A percentile compares a stretch with the other conserved stretches of the same genome.
Conservation (phyloP, 30 jellyfish, hydroid and myxozoan species). For the Hydractinia echinata region DNA sequence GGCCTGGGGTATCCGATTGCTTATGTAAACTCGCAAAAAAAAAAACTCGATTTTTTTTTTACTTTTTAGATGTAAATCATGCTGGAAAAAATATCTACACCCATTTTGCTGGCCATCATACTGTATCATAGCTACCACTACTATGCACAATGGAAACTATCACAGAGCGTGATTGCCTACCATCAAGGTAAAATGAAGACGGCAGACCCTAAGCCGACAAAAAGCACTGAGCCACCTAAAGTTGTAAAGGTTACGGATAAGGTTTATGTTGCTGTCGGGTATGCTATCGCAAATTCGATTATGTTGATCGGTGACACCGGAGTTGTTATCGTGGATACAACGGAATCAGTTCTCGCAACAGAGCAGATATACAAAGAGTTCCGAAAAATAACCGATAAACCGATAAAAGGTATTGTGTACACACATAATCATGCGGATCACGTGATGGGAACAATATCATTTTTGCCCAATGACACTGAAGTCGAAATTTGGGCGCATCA, state of each 20-base stretch:
- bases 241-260: neutral
- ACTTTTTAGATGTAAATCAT: neutral
- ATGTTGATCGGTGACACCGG: constrained; percentile 28
- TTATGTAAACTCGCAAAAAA: too few species aligned
- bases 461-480: neutral
- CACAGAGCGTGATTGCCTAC: neutral
- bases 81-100: constrained; percentile 16
- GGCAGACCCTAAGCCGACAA: neutral
- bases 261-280: neutral
- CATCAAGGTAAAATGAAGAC: neutral
- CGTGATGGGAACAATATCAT: constrained; percentile 13
- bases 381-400: constrained; percentile 21
- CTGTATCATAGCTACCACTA: constrained; percentile 27
- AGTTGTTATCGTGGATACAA: constrained; percentile 14
- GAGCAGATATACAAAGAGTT: neutral
- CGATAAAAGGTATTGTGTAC: constrained; percentile 14
- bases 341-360: constrained; percentile 1
- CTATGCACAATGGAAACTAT: neutral
- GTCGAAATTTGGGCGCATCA: constrained; percentile 33
- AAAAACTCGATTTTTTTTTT: too few species aligned
- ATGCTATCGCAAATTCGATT: constrained; percentile 8
- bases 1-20: too few species aligned
- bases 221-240: constrained; percentile 7
- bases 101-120: constrained; percentile 12
- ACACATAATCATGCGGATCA: constrained; percentile 20